Percentiles rank a stretch among this genome's conserved stretches.
phyloP scores from a whole-genome alignment of 2,888 invertebrate genomes.

The Calameuta idolon region DNA sequence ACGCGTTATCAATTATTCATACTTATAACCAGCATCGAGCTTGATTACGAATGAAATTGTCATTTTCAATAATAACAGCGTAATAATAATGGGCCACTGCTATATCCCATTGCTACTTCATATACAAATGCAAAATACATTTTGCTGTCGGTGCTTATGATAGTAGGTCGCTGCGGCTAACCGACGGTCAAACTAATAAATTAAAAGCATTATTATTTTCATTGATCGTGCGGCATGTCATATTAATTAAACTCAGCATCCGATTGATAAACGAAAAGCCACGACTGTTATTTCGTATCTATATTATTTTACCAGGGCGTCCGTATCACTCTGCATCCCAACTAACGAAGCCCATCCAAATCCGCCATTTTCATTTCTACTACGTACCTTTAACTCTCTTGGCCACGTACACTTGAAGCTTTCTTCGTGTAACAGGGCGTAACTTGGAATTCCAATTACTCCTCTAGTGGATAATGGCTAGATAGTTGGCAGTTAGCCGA shows the following conservation, averaged over 20 bases:
- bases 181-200: constrained; percentile 30
- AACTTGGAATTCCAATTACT: constrained; percentile 62
- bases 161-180: constrained; percentile 13
- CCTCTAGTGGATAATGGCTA: constrained; percentile 61
- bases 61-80: constrained; percentile 43
- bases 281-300: background rate
- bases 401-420: background rate
- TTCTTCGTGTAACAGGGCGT: constrained; percentile 14
- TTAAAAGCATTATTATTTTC: constrained; percentile 29
- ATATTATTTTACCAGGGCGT: background rate
- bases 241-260: constrained; percentile 34
- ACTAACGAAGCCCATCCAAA: background rate
- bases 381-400: background rate
- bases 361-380: background rate
- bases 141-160: constrained; percentile 24
- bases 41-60: constrained; percentile 59
- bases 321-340: background rate
- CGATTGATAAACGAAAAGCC: constrained; percentile 24
- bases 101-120: constrained; percentile 23
- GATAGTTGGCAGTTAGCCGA: constrained; percentile 60
- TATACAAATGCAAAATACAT: constrained; percentile 31
- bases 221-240: constrained; percentile 19
- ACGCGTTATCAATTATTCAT: constrained; percentile 49
- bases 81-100: constrained; percentile 13
- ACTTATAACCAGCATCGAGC: constrained; percentile 51